Evolutionary conservation across 2,888 invertebrate genomes (phyloP).

Genomic region (Entomobrya multifasciata): DNA sequence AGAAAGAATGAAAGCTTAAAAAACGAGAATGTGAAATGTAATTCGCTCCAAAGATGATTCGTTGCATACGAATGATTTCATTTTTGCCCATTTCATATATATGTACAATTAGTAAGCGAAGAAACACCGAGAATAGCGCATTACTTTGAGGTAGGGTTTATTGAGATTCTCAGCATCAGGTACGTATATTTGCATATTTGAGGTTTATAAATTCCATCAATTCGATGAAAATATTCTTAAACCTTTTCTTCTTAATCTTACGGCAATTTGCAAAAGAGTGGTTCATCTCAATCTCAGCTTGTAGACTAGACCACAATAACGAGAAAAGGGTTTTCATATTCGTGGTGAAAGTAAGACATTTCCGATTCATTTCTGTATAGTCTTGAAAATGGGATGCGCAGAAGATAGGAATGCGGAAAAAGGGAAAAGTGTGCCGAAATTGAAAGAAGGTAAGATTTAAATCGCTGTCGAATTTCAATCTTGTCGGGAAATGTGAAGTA

Average conservation of each 20-base stretch:
- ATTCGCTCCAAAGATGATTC: not conserved
- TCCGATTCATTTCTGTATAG: slow-evolving; percentile 1
- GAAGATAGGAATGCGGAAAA: slow-evolving; percentile 35
- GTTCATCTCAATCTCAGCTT: not conserved
- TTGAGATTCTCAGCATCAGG: too few relatives aligned
- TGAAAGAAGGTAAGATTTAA: slow-evolving; percentile 27
- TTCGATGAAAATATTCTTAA: not conserved
- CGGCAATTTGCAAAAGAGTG: slow-evolving; percentile 19
- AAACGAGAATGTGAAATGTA: not conserved
- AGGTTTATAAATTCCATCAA: not conserved
- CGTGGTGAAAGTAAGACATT: slow-evolving; percentile 14
- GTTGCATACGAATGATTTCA: slow-evolving; percentile 33
- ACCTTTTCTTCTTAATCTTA: slow-evolving; percentile 1
- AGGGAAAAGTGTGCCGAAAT: not conserved
- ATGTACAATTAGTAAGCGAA: slow-evolving; percentile 11
- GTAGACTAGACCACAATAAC: not conserved
- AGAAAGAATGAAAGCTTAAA: not conserved
- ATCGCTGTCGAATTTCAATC: slow-evolving; percentile 52
- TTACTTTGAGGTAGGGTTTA: too few relatives aligned
- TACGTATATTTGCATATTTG: too few relatives aligned
- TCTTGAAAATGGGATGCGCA: slow-evolving; percentile 51
- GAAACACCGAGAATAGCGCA: too few relatives aligned
- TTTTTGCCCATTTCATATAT: slow-evolving; percentile 13
- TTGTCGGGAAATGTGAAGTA: not conserved
- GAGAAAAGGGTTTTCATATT: not conserved